Conservation (phyloP, 2,888 invertebrate genomes). For the Margaritifera margaritifera region DNA sequence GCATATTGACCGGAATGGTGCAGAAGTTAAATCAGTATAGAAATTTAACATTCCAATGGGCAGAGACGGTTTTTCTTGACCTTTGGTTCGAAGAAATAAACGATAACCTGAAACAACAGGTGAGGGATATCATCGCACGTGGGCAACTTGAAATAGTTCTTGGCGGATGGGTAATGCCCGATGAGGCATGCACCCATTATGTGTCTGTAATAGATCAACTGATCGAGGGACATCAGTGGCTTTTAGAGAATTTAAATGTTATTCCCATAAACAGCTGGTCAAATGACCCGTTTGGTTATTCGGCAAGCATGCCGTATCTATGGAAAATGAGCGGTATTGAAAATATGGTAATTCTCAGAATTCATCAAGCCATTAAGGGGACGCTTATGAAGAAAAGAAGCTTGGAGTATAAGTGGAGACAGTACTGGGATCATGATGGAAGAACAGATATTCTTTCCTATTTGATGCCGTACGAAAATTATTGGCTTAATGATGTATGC, state of each 20-base stretch:
- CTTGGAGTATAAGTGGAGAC: conserved; percentile 93
- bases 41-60: conserved; percentile 77
- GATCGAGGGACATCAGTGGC: conserved; percentile 71
- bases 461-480: conserved; percentile 96
- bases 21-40: conserved; percentile 86
- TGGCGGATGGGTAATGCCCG: conserved; percentile 72
- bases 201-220: conserved; percentile 68
- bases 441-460: conserved; percentile 83
- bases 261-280: conserved; percentile 70
- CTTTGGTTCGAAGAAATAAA: conserved; percentile 70
- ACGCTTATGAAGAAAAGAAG: conserved; percentile 83
- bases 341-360: conserved; percentile 69
- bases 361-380: conserved; percentile 88
- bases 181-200: conserved; percentile 69
- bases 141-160: conserved; percentile 69
- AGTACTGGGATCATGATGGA: conserved; percentile 78
- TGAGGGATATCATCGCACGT: conserved; percentile 51
- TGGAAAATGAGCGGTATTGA: conserved; percentile 67
- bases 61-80: conserved; percentile 69
- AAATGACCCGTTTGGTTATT: conserved; percentile 72
- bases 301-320: conserved; percentile 67
- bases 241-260: conserved; percentile 74
- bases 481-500: conserved; percentile 95
- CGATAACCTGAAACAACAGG: conserved; percentile 53
- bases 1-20: conserved; percentile 89